Evolutionary conservation across 2,113 vertebrate genomes (phyloP).

Genomic region (Theropithecus gelada): DNA sequence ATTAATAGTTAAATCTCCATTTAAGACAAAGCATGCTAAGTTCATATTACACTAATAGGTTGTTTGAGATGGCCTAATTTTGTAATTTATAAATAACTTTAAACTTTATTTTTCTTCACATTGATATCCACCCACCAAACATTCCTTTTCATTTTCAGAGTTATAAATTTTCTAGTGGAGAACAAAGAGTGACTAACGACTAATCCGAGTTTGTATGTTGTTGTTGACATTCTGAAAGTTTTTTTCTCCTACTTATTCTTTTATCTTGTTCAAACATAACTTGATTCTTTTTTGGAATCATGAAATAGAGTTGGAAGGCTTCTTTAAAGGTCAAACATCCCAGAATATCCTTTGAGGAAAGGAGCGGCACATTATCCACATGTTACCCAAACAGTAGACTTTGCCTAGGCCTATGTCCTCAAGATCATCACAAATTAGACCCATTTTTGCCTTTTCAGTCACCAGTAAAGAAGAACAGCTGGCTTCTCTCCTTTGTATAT

Average conservation of each 20-base stretch:
- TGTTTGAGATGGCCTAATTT: neutral
- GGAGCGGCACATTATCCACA: neutral
- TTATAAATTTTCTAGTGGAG: neutral
- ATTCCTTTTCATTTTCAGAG: neutral
- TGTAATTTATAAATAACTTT: neutral
- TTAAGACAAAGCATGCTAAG: neutral
- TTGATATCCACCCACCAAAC: neutral
- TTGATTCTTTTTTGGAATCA: constrained; percentile 15
- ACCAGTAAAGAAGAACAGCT: constrained; percentile 48
- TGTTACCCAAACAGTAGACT: neutral
- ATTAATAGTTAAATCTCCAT: neutral
- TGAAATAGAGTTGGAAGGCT: constrained; percentile 28
- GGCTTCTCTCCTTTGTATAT: constrained; percentile 56
- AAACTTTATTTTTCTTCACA: neutral
- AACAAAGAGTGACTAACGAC: neutral
- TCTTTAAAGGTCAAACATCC: neutral
- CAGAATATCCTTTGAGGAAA: constrained; percentile 24
- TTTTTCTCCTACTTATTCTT: neutral
- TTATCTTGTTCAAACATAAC: constrained; percentile 29
- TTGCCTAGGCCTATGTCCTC: neutral
- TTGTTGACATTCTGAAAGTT: constrained; percentile 2
- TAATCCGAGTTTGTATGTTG: neutral
- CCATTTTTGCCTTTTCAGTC: constrained; percentile 56
- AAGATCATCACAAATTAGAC: neutral
- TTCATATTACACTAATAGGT: neutral